Base-by-base conservation (phyloP, 2,888 invertebrate species). In the Lasioglossum pauxillum region DNA sequence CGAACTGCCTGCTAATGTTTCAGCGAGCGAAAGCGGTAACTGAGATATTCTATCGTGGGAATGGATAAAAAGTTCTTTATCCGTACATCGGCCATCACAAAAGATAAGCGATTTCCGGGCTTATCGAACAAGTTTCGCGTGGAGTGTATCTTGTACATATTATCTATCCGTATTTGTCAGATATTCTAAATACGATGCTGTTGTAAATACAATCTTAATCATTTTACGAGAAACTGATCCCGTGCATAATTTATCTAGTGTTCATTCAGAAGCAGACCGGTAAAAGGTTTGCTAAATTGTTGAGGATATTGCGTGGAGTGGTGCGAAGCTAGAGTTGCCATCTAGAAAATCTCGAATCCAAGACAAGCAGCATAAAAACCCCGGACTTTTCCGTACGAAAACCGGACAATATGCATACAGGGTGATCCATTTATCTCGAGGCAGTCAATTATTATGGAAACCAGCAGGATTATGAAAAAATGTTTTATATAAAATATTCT, bases 61-160 rank as follows among this genome's bases (percentile, higher is more conserved):
- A 77, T 82, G 83, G 86, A 83, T 89, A 88, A 90, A 87, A 83
- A 85, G 77, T 73, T 83, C 75, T 83, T 90, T 89, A 91, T 91
- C 90, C 83, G 78, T 75, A 90, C 82, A 91, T 84, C 73, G 64
- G 35, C 69, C 76, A 80, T 83, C 57, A 16, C 14, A 44, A 80
- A 46, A 87, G 90, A 90, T 90, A 90, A 90, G 84, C n/a, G 74
- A 60, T 67, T 64, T 74, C 53, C 73, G 67, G 35, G 57, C 44
- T 78, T 75, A 75, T 82, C 78, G 60, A 78, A 69, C 73, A 10
- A 19, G 71, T 72, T 69, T 60, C 1, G 53, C 53, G 27, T 10
- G 14, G 14, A 23, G 44, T 14, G 19, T 77, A 35, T 14, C 10
- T 49, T 23, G 64, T 27, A 14, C 49, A 67, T 71, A 60, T 73